A percentile compares a stretch with the other conserved stretches of the same genome.
phyloP scores from a whole-genome alignment of 2,113 vertebrate species.

The Pogona vitticeps region DNA sequence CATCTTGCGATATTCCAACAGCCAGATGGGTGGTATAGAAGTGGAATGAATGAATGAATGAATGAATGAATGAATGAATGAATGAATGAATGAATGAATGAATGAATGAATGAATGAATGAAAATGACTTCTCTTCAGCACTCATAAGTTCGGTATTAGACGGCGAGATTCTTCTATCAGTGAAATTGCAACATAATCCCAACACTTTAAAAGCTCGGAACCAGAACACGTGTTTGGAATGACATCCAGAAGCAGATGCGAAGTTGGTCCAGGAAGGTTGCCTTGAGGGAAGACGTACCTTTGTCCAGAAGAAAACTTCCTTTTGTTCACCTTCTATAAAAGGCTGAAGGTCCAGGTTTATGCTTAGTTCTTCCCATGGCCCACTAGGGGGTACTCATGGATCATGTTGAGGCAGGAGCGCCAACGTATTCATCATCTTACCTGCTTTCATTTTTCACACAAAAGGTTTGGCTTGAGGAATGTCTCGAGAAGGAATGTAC shows the following conservation, averaged over 20 bases:
- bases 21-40: not conserved
- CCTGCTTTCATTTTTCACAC: not conserved
- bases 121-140: too few species aligned
- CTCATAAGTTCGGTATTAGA: too few species aligned
- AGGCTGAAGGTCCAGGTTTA: not conserved
- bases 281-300: not conserved
- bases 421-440: too few species aligned
- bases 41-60: too few species aligned
- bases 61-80: too few species aligned
- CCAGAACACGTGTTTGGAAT: not conserved
- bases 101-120: too few species aligned
- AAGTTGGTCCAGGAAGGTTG: not conserved
- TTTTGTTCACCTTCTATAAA: fast-evolving
- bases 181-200: not conserved
- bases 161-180: not conserved
- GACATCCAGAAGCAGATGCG: not conserved
- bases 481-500: not conserved
- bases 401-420: not conserved
- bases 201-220: not conserved
- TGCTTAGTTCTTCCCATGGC: not conserved
- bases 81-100: too few species aligned
- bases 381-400: not conserved
- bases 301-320: not conserved
- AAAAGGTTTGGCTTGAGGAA: not conserved
- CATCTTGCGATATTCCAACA: too few species aligned